phyloP scores from a whole-genome alignment of 2,797 vertebrate genomes.

The Myiotriccus ornatus region DNA sequence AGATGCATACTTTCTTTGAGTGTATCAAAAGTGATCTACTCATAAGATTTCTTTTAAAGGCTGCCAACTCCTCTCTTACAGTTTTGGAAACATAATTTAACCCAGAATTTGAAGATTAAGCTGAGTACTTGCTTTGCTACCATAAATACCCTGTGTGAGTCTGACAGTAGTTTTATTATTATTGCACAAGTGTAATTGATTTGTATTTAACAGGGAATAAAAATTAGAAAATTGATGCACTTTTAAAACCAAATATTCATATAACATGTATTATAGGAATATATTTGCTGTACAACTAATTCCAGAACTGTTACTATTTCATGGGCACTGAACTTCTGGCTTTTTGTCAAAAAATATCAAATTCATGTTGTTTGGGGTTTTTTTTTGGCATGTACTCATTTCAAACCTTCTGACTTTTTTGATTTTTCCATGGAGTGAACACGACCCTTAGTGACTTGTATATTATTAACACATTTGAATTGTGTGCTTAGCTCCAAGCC shows the following conservation, averaged over 20 bases:
- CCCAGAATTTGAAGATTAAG: neutral
- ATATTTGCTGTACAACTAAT: neutral
- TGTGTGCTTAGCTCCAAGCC: neutral
- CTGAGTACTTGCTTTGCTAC: neutral
- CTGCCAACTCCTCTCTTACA: neutral
- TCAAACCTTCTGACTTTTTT: neutral
- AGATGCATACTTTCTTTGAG: neutral
- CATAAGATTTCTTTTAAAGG: neutral
- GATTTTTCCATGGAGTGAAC: neutral
- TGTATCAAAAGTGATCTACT: neutral
- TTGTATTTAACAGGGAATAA: neutral
- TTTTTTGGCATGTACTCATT: neutral
- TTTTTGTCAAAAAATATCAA: neutral
- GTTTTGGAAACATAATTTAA: neutral
- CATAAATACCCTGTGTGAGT: neutral
- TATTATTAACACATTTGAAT: neutral
- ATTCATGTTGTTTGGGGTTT: neutral
- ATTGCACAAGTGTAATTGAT: neutral
- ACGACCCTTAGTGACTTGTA: neutral
- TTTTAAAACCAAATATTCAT: neutral
- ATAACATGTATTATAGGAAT: neutral
- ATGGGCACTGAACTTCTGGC: rapidly evolving
- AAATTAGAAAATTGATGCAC: neutral
- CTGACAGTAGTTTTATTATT: neutral
- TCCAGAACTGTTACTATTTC: neutral